These are phyloP conservation scores for Sceloporus tristichus DNA, from an alignment of 2,113 vertebrate genomes.

Conservation along the genomic window DNA sequence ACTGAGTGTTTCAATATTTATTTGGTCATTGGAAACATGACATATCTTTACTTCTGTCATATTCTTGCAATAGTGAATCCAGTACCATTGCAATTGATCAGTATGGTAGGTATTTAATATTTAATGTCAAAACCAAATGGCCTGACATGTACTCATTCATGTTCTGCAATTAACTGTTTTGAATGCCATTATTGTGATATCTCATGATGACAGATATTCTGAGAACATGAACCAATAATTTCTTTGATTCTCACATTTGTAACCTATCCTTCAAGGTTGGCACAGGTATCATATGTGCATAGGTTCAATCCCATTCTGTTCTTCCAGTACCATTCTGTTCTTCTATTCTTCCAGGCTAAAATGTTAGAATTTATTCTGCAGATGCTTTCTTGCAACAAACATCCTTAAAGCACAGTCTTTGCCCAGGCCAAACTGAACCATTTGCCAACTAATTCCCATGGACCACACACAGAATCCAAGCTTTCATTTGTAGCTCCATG, in stretches of 20 bases:
- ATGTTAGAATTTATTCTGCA: too few relatives aligned
- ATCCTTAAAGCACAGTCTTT: too few relatives aligned
- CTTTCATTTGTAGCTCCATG: too few relatives aligned
- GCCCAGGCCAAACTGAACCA: too few relatives aligned
- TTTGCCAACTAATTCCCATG: too few relatives aligned
- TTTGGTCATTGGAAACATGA: neutral
- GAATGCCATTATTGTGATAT: neutral
- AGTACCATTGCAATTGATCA: neutral
- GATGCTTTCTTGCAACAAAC: too few relatives aligned
- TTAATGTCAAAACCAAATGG: neutral
- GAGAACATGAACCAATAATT: neutral
- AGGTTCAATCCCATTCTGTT: neutral
- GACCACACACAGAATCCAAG: too few relatives aligned
- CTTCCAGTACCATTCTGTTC: neutral
- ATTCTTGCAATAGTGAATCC: constrained; percentile 22
- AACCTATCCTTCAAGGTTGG: neutral
- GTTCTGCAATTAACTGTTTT: neutral
- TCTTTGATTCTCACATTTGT: neutral
- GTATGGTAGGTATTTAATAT: neutral
- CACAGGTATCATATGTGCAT: neutral
- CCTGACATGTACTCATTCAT: neutral
- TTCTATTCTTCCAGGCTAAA: neutral
- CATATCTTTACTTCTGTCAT: neutral
- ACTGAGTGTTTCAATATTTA: neutral
- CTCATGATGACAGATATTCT: neutral